Evolutionary conservation across 35 echinoderm and acorn worm genomes (phyloP), one percentile per base, ranked within the genome.

Genomic region (Heliocidaris tuberculata): DNA sequence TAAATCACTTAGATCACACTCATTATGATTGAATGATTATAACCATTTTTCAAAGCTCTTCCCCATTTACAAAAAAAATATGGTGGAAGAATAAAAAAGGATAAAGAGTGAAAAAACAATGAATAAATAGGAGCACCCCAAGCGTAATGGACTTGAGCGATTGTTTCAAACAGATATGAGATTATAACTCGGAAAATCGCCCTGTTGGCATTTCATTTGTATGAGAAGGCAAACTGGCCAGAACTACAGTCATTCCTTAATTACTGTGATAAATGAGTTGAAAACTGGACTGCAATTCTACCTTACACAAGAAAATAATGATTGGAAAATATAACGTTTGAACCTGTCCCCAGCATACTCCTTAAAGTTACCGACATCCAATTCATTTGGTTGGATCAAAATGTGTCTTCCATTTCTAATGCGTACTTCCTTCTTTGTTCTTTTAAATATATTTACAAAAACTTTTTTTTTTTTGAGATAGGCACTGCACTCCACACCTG

Each of bases 401-500:
- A 24, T 21, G 27, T 78, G 65, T 24, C 65, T 78, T n/a, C 65
- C 8, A 78, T 27, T 42, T 42, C 35, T 21, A 27, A 78, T n/a
- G 65, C 27, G 52, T 78, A 78, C 65, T 78, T n/a, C 65, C 61
- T 71, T 71, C 61, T 27, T 47, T 89, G 87, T 89, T 89, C 17
- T 50, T 48, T 93, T 93, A 93, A 93, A 93, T 93, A 93, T 93
- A 93, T 93, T 52, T 93, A 93, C 91, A 93, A 30, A 93, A 30
- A 50, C 48, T 27, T 59, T 52, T 93, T 47, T 47, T 32, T 91
- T 93, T 52, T 30, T 56, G 35, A 48, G 91, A 93, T 93, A 93
- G 91, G 48, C 91, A 93, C 91, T 30, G 91, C 91, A 93, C 91
- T 93, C 50, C 91, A 93, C 31, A 93, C 91, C 50, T 59, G 91